Evolutionary conservation across 2,888 invertebrate species (phyloP).

Genomic region (Thalpophila matura): DNA sequence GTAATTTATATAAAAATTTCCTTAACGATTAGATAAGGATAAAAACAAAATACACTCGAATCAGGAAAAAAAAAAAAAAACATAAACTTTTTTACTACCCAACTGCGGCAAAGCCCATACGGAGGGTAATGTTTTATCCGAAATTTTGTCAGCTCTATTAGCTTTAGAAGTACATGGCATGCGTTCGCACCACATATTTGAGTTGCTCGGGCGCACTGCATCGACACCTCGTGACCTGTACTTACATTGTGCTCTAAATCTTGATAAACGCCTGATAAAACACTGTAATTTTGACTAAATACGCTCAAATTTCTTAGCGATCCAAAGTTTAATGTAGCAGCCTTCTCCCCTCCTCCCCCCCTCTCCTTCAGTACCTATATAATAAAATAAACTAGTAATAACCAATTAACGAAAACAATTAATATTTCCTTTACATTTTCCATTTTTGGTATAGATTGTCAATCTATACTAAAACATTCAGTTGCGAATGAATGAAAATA

Average conservation of each 20-base stretch:
- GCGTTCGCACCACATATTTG: conserved; percentile 45
- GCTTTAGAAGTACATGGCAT: conserved; percentile 20
- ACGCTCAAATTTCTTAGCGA: conserved; percentile 14
- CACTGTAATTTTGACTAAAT: conserved; percentile 21
- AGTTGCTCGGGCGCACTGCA: conserved; percentile 57
- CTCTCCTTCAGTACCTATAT: too few species aligned
- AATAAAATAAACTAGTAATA: too few species aligned
- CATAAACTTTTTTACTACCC: too few species aligned
- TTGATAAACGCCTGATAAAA: conserved; percentile 44
- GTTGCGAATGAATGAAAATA: too few species aligned
- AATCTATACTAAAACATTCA: too few species aligned
- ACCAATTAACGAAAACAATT: too few species aligned
- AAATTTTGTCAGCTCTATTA: conserved; percentile 27
- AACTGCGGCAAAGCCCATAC: too few species aligned
- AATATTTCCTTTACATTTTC: too few species aligned
- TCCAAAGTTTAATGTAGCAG: not conserved
- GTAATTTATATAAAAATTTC: conserved; percentile 3
- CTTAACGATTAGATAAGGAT: conserved; percentile 2
- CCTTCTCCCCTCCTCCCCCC: too few species aligned
- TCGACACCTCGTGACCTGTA: conserved; percentile 53
- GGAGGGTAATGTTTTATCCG: too few species aligned
- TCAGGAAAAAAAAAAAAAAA: not conserved
- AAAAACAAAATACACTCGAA: not conserved
- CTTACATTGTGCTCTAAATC: conserved; percentile 40
- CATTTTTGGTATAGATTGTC: too few species aligned